Evolutionary conservation across 1,140 invertebrate species (phyloP), one percentile per base, ranked within the genome.

Genomic region (Wiebesia pumilae): DNA sequence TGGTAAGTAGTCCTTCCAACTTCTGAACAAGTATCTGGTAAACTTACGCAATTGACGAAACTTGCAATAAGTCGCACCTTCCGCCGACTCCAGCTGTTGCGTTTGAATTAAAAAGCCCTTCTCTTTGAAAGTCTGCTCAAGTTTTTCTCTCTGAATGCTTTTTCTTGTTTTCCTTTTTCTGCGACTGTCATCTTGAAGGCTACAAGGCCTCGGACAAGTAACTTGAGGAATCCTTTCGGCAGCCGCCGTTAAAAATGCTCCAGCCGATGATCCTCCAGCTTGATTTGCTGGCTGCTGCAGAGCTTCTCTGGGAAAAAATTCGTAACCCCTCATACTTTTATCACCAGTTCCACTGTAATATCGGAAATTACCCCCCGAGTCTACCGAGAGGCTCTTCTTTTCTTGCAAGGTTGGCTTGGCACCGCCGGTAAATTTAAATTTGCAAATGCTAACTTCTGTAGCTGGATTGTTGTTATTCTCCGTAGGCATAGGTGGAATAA

Each of bases 21-120:
- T 98, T 83, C 98, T 95, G 89, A 98, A 98, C 69, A 98, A 94
- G 92, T 98, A 98, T 47, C 97, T 95, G 0, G 98, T 98, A 89
- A 98, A 98, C 91, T 98, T 98, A 86, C 97, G 94, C 21, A 98
- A 93, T 90, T 98, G 98, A 69, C 97, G 94, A 91, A 98, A 98
- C 92, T 98, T 98, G 93, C 98, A 98, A 90, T 98, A 98, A 0
- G 97, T 98, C 0, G 97, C 97, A 0, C 97, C 97, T 92, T 98
- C 97, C 0, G 97, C 97, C 0, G 97, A 98, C 91, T 98, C 97
- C 47, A 98, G 92, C 90, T 98, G 97, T 91, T 98, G 97, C 0
- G 98, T 98, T 90, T 98, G 97, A 75, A 98, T 98, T 19, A 98
- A 93, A 90, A 98, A 98, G 0, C 97, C 97, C 91, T 98, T 98